Evolutionary conservation across 2,113 vertebrate species (phyloP), one percentile per base, ranked within the genome.

Genomic region (Trogon surrucura): DNA sequence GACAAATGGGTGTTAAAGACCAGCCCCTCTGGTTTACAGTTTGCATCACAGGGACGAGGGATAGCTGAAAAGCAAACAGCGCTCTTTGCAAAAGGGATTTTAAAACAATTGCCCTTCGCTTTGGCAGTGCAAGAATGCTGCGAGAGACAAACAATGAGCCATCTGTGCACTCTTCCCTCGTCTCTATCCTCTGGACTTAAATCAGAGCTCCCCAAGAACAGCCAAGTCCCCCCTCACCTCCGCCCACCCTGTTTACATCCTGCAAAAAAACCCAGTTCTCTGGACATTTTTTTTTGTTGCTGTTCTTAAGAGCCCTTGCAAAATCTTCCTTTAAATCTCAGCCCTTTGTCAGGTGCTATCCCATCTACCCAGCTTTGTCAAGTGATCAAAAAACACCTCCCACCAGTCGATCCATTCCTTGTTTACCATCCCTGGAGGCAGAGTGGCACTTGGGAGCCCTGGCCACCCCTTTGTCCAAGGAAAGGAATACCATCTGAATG

Each of bases 271-370:
- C 5, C 16, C 17, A 85, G 45, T 89, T 93, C 89, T 90, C 56
- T 70, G 62, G 25, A 29, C 25, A 36, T 58, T 73, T 87, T 74
- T 66, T 66, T 66, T 30, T n/a, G 16, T 5, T 27, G 9, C 85
- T 95, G 65, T 86, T 94, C 83, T 92, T 67, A 84, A 87, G 48
- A 75, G 17, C 18, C 51, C 84, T 70, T 85, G 81, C 73, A 94
- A 95, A 95, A 89, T 70, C 84, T 84, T 92, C 51, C 87, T 89
- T 95, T 93, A 95, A 95, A 93, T 58, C n/a, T 79, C 84, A 67
- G 87, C 70, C 78, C 80, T 95, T 95, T 97, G 96, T 95, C 96
- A 95, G 96, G 95, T 97, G 87, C 71, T 51, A 92, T 85, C 85
- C 57, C 93, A 89, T 87, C 95, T 89, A 89, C 74, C 66, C 91